Evolutionary conservation across 2,888 invertebrate species (phyloP), one percentile per base, ranked within the genome.

Genomic region (Tetragonisca angustula): DNA sequence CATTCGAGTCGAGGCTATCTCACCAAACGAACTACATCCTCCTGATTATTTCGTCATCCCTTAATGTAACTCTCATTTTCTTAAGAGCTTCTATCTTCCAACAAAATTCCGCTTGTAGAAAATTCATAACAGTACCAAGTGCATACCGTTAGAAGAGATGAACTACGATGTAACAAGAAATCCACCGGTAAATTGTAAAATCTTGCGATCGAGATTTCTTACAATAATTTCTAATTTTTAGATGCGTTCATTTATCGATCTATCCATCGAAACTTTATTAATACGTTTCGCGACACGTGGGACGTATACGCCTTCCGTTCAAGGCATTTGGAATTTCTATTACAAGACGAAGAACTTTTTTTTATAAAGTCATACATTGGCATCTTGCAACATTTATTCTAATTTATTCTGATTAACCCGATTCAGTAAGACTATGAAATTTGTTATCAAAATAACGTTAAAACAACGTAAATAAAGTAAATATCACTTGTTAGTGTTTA

Each of bases 11-110:
- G 43, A 21, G 36, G 50, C 73, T 69, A 62, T 69, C 56, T 52
- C 50, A 43, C 21, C 72, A 78, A 81, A 73, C 17, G 69, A 81
- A 70, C 69, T 74, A 49, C 56, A 59, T 50, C 24, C 71, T 27
- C 43, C 61, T 62, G 72, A 79, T 62, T 81, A 65, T 43, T 74
- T 74, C 36, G 69, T 68, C 73, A n/a, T 54, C 68, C 69, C 52
- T 49, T 54, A 27, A 36, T 68, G 81, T 62, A 54, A 81, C 62
- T 65, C 79, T 74, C 61, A 81, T 81, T 69, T 79, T 64, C 81
- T 24, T 81, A 64, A 81, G 56, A 81, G 81, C 81, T 24, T 79
- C 50, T 21, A n/a, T 21, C 56, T 50, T 71, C 76, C 70, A 27
- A 59, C 61, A 52, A 54, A 56, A 52, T 32, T 21, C 50, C 27